phyloP scores from a whole-genome alignment of 1,140 invertebrate genomes.

The Orchesella cincta region DNA sequence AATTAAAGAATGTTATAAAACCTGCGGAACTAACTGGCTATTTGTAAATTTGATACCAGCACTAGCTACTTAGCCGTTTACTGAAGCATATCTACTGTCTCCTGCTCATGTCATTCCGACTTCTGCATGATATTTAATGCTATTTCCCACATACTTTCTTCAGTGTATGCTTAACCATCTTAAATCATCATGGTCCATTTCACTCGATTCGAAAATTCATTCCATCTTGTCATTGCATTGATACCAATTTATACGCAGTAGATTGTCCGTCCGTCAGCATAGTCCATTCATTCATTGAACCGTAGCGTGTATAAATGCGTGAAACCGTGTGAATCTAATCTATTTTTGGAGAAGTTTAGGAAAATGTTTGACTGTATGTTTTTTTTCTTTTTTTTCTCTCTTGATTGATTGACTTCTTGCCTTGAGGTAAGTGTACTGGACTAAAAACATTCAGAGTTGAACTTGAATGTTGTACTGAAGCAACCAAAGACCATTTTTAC shows the following conservation, averaged over 20 bases:
- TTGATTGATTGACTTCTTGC: background rate
- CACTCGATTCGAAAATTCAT: background rate
- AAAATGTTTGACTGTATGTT: background rate
- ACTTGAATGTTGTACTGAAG: too few relatives aligned
- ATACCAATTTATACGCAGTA: too few relatives aligned
- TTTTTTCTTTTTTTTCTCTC: background rate
- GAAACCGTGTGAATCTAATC: slow-evolving; percentile 9
- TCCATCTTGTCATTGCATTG: background rate
- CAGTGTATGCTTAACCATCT: background rate
- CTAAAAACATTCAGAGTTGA: too few relatives aligned
- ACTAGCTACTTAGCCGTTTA: too few relatives aligned
- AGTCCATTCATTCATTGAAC: slow-evolving; percentile 15
- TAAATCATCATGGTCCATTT: background rate
- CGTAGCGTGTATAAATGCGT: background rate
- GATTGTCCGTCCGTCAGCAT: background rate
- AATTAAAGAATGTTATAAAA: too few relatives aligned
- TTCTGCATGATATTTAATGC: background rate
- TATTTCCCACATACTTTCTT: background rate
- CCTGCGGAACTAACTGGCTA: slow-evolving; percentile 3
- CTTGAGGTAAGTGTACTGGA: too few relatives aligned
- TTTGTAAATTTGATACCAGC: too few relatives aligned
- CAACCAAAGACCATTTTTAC: background rate
- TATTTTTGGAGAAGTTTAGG: background rate
- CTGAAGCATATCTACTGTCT: background rate
- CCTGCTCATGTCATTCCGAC: background rate